These are phyloP conservation scores for Drosophila albomicans DNA, from an alignment of 1,140 invertebrate genomes.

Conservation along the genomic window DNA sequence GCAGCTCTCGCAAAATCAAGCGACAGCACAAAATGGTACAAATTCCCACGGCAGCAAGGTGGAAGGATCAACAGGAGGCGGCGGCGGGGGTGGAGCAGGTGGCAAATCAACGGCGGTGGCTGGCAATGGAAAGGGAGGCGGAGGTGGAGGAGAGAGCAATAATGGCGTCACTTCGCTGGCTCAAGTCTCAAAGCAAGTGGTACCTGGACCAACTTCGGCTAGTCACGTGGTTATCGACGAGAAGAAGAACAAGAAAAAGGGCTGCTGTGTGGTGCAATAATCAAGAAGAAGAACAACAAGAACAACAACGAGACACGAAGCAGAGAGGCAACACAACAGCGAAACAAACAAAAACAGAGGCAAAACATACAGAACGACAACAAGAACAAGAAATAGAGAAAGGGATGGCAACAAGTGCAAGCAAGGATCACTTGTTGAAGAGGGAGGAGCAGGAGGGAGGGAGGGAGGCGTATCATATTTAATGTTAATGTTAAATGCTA, in stretches of 20 bases:
- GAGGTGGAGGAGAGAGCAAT: conserved; percentile 53
- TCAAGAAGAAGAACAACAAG: conserved; percentile 20
- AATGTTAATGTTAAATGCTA: conserved; percentile 55
- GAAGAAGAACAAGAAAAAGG: conserved; percentile 84
- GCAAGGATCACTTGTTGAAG: neutral
- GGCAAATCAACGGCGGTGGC: conserved; percentile 34
- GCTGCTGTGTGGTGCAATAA: conserved; percentile 85
- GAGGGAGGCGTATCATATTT: conserved; percentile 46
- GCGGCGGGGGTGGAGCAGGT: conserved; percentile 39
- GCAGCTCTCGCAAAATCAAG: conserved; percentile 80
- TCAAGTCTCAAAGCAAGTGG: conserved; percentile 84
- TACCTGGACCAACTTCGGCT: conserved; percentile 84
- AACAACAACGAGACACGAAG: neutral
- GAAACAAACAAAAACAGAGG: conserved; percentile 16
- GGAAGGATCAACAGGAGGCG: conserved; percentile 46
- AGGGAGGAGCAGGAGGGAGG: neutral
- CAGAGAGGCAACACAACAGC: neutral
- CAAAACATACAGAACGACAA: conserved; percentile 14
- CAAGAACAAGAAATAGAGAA: neutral
- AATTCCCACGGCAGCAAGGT: conserved; percentile 78
- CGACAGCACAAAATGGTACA: conserved; percentile 84
- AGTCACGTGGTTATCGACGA: conserved; percentile 85
- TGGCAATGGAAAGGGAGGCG: conserved; percentile 13
- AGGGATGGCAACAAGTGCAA: neutral
- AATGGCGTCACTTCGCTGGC: conserved; percentile 77